Evolutionary conservation across 2,113 vertebrate genomes (phyloP), one percentile per base, ranked within the genome.

Genomic region (Dendrocopos noguchii): DNA sequence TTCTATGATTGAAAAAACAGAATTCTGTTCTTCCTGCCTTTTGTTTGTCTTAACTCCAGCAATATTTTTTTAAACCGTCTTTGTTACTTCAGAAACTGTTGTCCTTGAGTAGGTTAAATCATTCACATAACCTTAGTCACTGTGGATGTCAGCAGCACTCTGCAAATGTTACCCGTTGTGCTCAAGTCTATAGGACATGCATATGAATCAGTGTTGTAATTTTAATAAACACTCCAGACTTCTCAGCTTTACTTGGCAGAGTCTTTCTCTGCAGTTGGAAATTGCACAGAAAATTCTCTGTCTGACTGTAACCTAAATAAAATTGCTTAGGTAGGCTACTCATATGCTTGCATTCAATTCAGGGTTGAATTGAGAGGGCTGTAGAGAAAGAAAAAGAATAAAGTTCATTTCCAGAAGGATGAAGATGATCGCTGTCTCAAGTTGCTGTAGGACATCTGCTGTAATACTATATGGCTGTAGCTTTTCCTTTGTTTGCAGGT

Each of bases 231-330:
- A 44, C 28, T 70, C 46, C 15, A 44, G 56, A 36, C 27, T 80
- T 70, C 19, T 70, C 74, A 66, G 9, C 27, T 93, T 70, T 50
- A 61, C 83, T 83, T 86, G 83, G 89, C 84, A 60, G 24, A 33
- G 73, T 83, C 91, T 88, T 55, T 59, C 66, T 94, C 60, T 91
- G 47, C 72, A 70, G 82, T 92, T 91, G 79, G 47, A 92, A 83
- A 65, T 67, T 25, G 46, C 29, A 39, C 87, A 90, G 81, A 67
- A 87, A 59, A 68, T 34, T 33, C 74, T 72, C 68, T 68, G 33
- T 83, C 36, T 87, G 46, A 63, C 63, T 73, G 28, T 60, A 85
- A 74, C 28, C 31, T 92, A 77, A 92, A 80, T 93, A 84, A 91
- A 88, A 78, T 31, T 63, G 68, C 64, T 72, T 64, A 56, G 70